phyloP scores from a whole-genome alignment of 2,888 invertebrate genomes.

The Mimachlamys varia region DNA sequence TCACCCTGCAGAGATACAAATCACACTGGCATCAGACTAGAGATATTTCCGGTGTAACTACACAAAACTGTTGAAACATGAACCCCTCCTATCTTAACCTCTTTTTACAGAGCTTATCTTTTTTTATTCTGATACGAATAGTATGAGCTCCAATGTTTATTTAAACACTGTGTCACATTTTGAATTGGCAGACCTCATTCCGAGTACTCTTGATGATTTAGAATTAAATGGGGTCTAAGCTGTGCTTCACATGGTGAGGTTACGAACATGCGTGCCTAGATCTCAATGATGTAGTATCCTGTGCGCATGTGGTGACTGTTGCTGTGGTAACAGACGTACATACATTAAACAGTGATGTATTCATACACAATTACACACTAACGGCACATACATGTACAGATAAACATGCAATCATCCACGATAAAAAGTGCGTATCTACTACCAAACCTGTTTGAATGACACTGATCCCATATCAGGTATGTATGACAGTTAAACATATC shows the following conservation, averaged over 20 bases:
- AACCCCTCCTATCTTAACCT: neutral
- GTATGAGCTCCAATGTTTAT: neutral
- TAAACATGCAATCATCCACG: neutral
- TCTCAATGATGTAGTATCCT: slow-evolving; percentile 10
- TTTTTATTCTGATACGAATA: slow-evolving; percentile 15
- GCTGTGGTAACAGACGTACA: slow-evolving; percentile 22
- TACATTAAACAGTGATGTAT: neutral
- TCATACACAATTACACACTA: neutral
- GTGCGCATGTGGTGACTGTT: slow-evolving; percentile 22
- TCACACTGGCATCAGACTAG: neutral
- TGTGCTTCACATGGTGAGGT: neutral
- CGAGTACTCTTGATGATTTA: neutral
- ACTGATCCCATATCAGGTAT: too few species aligned
- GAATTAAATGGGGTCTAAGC: neutral
- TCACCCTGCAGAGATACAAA: slow-evolving; percentile 36
- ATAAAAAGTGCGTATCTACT: neutral
- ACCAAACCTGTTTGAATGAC: too few species aligned
- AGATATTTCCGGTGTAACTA: neutral
- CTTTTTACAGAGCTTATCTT: neutral
- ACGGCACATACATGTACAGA: neutral
- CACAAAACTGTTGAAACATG: neutral
- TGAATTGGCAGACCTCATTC: neutral
- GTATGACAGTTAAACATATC: neutral
- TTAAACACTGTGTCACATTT: neutral
- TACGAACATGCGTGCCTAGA: neutral